phyloP scores from a whole-genome alignment of 2,113 vertebrate genomes.

The Actenoides hombroni region DNA sequence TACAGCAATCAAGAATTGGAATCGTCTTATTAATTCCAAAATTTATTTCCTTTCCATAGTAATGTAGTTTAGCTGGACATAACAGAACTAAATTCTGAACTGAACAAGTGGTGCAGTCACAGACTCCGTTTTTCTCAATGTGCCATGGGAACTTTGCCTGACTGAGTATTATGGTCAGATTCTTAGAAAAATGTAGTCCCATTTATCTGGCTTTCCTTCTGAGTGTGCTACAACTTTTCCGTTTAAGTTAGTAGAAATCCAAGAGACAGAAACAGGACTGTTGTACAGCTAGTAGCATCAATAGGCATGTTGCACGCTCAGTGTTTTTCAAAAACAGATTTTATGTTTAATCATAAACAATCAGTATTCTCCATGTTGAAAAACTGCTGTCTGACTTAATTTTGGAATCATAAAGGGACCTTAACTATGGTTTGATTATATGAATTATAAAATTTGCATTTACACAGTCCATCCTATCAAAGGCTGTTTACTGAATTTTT shows the following conservation, averaged over 20 bases:
- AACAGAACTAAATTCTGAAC: not conserved
- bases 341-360: not conserved
- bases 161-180: not conserved
- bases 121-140: not conserved
- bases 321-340: not conserved
- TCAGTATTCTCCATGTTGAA: not conserved
- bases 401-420: not conserved
- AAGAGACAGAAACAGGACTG: not conserved
- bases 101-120: not conserved
- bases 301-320: not conserved
- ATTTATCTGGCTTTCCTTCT: not conserved
- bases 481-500: not conserved
- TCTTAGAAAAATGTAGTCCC: not conserved
- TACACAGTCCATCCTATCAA: not conserved
- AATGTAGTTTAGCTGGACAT: not conserved
- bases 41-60: not conserved
- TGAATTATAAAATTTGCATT: not conserved
- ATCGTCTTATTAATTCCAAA: not conserved
- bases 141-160: not conserved
- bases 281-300: not conserved
- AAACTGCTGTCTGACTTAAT: not conserved
- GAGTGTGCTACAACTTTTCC: not conserved
- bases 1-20: not conserved
- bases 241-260: not conserved
- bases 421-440: not conserved